Conservation (phyloP, 2,113 vertebrate species). For the Athene cunicularia region DNA sequence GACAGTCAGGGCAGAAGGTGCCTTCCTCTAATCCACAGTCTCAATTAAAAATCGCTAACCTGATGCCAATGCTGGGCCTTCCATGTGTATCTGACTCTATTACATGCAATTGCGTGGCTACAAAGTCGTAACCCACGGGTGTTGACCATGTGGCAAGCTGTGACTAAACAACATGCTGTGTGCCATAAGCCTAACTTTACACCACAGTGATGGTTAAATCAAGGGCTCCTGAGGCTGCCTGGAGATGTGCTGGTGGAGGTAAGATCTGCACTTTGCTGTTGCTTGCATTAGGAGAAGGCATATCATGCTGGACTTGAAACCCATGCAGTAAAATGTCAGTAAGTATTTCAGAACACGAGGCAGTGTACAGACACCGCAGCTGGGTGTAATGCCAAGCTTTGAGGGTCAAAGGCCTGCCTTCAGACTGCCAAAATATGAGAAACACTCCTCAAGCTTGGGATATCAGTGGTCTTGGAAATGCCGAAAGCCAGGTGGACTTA, state of each 20-base stretch:
- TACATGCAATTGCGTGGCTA: neutral
- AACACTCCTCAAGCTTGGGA: no score
- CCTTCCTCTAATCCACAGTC: neutral
- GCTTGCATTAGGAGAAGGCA: neutral
- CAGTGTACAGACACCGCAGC: neutral
- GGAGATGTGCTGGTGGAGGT: neutral
- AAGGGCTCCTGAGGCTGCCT: neutral
- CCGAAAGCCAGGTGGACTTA: neutral
- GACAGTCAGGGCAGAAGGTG: neutral
- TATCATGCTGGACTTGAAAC: neutral
- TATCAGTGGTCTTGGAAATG: neutral
- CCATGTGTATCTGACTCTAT: neutral
- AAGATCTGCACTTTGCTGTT: neutral
- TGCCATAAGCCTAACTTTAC: neutral
- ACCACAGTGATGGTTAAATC: neutral
- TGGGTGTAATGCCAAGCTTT: rapidly evolving
- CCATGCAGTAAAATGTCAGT: rapidly evolving
- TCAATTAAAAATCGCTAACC: neutral
- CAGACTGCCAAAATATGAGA: neutral
- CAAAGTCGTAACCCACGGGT: neutral
- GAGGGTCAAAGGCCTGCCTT: neutral
- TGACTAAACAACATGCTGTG: neutral
- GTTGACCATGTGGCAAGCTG: neutral
- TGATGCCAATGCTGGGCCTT: neutral
- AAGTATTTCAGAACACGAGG: neutral